phyloP scores from a whole-genome alignment of 2,797 vertebrate species.

The Eulemur rubriventer region DNA sequence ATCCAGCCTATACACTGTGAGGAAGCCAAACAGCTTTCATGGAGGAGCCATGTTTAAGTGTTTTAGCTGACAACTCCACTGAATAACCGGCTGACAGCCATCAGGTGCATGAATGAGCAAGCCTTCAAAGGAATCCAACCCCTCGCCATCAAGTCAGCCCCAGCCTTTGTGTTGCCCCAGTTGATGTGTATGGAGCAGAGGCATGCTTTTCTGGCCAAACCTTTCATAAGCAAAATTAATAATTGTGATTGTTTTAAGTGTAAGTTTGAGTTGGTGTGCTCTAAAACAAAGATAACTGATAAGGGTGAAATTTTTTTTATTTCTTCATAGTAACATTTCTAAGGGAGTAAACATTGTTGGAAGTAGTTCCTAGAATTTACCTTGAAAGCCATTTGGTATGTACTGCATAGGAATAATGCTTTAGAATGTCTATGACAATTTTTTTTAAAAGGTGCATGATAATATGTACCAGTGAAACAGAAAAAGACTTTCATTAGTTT shows the following conservation, averaged over 20 bases:
- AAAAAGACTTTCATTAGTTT: neutral
- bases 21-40: neutral
- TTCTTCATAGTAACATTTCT: slow-evolving; percentile 12
- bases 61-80: neutral
- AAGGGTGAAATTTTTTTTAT: neutral
- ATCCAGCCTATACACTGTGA: neutral
- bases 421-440: neutral
- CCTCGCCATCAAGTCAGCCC: neutral
- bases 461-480: neutral
- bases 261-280: neutral
- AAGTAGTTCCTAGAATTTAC: neutral
- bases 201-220: neutral
- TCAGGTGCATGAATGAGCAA: neutral
- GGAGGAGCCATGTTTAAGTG: neutral
- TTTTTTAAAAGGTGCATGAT: neutral
- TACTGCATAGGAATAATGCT: neutral
- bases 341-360: neutral
- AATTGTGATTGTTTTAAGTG: neutral
- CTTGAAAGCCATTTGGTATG: neutral
- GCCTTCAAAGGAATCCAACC: neutral
- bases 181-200: neutral
- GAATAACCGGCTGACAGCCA: neutral
- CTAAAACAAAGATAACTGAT: neutral
- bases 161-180: neutral
- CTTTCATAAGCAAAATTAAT: neutral